These are phyloP conservation scores for Squalus acanthias DNA, from an alignment of 2,797 vertebrate species.

Conservation along the genomic window DNA sequence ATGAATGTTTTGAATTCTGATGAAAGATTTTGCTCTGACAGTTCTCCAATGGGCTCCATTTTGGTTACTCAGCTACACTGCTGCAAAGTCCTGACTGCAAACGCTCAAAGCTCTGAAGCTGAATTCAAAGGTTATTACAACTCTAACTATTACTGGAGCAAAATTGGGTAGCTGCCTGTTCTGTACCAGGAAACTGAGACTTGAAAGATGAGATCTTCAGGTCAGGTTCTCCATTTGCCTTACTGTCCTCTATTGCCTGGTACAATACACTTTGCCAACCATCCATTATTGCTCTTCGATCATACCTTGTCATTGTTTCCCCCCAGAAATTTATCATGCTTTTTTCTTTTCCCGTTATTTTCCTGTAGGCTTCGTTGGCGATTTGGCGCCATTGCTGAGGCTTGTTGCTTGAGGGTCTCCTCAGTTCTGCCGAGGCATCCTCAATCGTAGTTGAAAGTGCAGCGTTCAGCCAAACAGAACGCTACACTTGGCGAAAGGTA, in stretches of 20 bases:
- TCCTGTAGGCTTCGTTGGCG: slow-evolving; percentile 23
- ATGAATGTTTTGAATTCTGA: slow-evolving; percentile 6
- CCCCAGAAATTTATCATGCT: slow-evolving; percentile 28
- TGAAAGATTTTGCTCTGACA: not conserved
- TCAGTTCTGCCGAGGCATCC: slow-evolving; percentile 31
- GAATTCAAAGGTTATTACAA: not conserved
- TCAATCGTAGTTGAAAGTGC: slow-evolving; percentile 32
- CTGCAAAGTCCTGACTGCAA: not conserved
- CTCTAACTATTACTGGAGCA: not conserved
- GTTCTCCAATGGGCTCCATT: not conserved
- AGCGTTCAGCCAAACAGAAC: slow-evolving; percentile 32
- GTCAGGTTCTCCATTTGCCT: not conserved
- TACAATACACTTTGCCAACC: not conserved
- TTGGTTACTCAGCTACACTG: not conserved
- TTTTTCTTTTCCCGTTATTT: slow-evolving; percentile 24
- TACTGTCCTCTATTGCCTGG: not conserved
- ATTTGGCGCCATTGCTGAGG: slow-evolving; percentile 31
- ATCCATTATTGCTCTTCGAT: slow-evolving; percentile 3
- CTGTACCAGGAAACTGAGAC: not conserved
- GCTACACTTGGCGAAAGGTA: slow-evolving; percentile 31
- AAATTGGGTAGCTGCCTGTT: not conserved
- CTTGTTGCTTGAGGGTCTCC: slow-evolving; percentile 34
- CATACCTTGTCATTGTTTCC: not conserved
- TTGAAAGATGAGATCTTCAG: not conserved
- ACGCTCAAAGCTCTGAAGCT: not conserved